These are phyloP conservation scores for Brachystomella parvula DNA, from an alignment of 1,140 invertebrate genomes.

Conservation along the genomic window DNA sequence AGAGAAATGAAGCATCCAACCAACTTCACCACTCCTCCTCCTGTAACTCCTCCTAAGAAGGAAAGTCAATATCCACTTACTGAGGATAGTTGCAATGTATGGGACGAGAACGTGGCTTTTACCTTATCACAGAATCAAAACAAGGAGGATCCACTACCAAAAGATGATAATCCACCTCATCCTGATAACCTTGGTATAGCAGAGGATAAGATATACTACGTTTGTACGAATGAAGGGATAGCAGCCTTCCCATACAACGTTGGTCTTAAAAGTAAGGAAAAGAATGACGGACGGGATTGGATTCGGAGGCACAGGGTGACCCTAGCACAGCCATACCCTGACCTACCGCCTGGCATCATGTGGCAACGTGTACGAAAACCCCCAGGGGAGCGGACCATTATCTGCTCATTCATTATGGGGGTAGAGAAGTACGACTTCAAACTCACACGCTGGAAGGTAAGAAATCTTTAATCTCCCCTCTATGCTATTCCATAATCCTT, in stretches of 20 bases:
- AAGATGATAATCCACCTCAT: too few relatives aligned
- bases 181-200: not conserved
- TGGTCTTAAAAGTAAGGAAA: not conserved
- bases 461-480: too few relatives aligned
- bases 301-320: not conserved
- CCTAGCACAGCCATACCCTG: not conserved
- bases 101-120: conserved; percentile 1
- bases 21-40: too few relatives aligned
- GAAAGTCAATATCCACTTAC: not conserved
- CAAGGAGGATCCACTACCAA: too few relatives aligned
- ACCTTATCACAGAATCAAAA: too few relatives aligned
- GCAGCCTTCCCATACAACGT: not conserved
- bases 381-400: too few relatives aligned
- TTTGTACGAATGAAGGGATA: not conserved
- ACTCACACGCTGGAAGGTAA: too few relatives aligned
- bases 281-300: not conserved
- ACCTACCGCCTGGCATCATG: not conserved
- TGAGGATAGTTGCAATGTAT: not conserved
- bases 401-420: too few relatives aligned
- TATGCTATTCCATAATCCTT: too few relatives aligned
- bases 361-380: not conserved
- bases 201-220: not conserved
- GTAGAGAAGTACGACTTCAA: too few relatives aligned
- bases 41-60: not conserved
- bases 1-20: too few relatives aligned